phyloP scores from a whole-genome alignment of 1,140 invertebrate genomes.

The Pseudomyrmex cubaensis region DNA sequence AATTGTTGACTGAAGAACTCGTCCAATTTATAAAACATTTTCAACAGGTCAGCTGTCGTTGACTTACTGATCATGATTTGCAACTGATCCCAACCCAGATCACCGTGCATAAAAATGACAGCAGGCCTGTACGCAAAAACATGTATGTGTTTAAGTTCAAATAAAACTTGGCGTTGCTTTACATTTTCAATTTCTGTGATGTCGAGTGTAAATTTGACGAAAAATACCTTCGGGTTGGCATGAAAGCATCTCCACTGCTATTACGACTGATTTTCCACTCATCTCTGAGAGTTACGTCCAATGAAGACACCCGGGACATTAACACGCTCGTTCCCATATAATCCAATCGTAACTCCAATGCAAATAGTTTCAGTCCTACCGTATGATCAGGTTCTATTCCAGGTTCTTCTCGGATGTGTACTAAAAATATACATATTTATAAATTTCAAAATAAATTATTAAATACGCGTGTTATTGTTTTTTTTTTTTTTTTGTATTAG shows the following conservation, averaged over 20 bases:
- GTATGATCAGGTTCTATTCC: slow-evolving; percentile 95
- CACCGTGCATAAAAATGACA: slow-evolving; percentile 96
- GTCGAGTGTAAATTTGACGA: neutral
- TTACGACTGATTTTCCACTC: slow-evolving; percentile 90
- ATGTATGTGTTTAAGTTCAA: too few species aligned
- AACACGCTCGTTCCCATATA: slow-evolving; percentile 98
- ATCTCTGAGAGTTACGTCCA: slow-evolving; percentile 92
- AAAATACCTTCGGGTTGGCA: slow-evolving; percentile 86
- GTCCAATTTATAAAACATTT: slow-evolving; percentile 98
- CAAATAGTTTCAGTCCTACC: slow-evolving; percentile 93
- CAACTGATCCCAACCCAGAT: slow-evolving; percentile 97
- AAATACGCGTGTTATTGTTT: neutral
- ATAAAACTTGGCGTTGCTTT: too few species aligned
- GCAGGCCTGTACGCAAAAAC: slow-evolving; percentile 88
- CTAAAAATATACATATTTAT: slow-evolving; percentile 79
- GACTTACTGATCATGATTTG: slow-evolving; percentile 98
- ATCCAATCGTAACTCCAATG: slow-evolving; percentile 95
- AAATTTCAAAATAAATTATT: slow-evolving; percentile 9
- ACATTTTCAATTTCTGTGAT: neutral
- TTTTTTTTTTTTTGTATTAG: too few species aligned
- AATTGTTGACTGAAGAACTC: slow-evolving; percentile 99
- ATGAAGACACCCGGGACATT: slow-evolving; percentile 94
- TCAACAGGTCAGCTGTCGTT: slow-evolving; percentile 97
- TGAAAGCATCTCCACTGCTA: slow-evolving; percentile 84
- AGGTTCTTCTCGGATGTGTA: slow-evolving; percentile 95